Conservation (phyloP, 2,888 invertebrate genomes). For the Zygaena filipendulae region DNA sequence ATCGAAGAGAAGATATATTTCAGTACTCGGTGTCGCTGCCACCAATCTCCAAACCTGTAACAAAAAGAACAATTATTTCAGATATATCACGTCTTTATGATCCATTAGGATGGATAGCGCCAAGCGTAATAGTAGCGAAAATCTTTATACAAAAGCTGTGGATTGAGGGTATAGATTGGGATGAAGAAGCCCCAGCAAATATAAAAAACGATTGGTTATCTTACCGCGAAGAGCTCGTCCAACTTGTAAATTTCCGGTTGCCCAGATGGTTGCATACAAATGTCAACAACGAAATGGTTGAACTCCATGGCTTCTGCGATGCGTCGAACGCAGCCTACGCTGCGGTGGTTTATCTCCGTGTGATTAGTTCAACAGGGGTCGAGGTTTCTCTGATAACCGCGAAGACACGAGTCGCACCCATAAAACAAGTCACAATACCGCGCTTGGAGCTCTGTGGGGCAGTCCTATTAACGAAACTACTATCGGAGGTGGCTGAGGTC, state of each 20-base stretch:
- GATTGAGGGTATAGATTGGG: conserved; percentile 9
- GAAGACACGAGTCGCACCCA: conserved; percentile 6
- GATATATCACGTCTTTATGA: conserved; percentile 7
- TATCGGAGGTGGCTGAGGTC: conserved; percentile 6
- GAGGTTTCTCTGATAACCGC: conserved; percentile 3
- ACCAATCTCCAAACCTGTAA: not conserved
- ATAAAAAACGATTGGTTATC: conserved; percentile 5
- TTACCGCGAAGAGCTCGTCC: conserved; percentile 6
- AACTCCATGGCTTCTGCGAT: conserved; percentile 2
- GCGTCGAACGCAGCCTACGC: conserved; percentile 1
- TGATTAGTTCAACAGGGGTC: not conserved
- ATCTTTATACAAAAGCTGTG: conserved; percentile 11
- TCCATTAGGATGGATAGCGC: conserved; percentile 17
- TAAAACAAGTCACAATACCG: conserved; percentile 7
- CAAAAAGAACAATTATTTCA: conserved; percentile 9
- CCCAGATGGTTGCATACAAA: not conserved
- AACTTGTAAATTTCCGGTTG: not conserved
- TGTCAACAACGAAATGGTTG: not conserved
- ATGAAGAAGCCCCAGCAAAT: conserved; percentile 5
- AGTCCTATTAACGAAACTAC: conserved; percentile 6
- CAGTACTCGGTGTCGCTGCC: conserved; percentile 13
- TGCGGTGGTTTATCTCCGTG: conserved; percentile 2
- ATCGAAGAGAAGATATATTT: conserved; percentile 12
- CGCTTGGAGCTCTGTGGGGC: conserved; percentile 12
- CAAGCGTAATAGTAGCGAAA: conserved; percentile 10